Evolutionary conservation across 1,140 invertebrate genomes (phyloP).

Genomic region (Dysdera silvatica): DNA sequence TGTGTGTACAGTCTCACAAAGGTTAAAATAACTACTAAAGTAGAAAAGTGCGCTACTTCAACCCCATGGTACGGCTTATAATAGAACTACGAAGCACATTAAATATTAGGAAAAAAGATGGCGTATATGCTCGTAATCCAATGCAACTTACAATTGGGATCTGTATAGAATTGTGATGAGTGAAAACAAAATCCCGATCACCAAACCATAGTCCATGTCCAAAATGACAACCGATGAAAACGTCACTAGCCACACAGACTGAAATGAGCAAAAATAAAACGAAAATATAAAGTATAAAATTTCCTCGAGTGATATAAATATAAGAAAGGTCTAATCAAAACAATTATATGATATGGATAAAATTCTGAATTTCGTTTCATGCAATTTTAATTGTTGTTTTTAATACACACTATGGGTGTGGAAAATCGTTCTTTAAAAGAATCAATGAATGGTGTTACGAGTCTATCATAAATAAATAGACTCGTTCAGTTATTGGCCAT

Average conservation of each 20-base stretch:
- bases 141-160: slow-evolving; percentile 29
- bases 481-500: too few species aligned
- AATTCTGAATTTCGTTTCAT: not conserved
- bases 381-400: not conserved
- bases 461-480: too few species aligned
- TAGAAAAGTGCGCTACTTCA: too few species aligned
- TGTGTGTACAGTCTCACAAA: too few species aligned
- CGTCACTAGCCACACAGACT: slow-evolving; percentile 69
- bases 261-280: slow-evolving; percentile 26
- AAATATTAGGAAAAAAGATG: not conserved
- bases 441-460: too few species aligned
- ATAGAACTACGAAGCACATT: too few species aligned
- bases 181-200: slow-evolving; percentile 55
- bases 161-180: slow-evolving; percentile 34
- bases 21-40: too few species aligned
- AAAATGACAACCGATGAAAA: slow-evolving; percentile 69
- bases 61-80: too few species aligned
- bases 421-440: too few species aligned
- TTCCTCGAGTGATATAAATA: not conserved
- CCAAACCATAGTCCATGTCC: slow-evolving; percentile 75
- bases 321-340: not conserved
- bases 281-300: too few species aligned
- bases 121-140: too few species aligned
- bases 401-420: too few species aligned
- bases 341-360: not conserved